These are phyloP conservation scores for Leptestheria dahalacensis DNA, from an alignment of 1,140 invertebrate species.

Conservation along the genomic window DNA sequence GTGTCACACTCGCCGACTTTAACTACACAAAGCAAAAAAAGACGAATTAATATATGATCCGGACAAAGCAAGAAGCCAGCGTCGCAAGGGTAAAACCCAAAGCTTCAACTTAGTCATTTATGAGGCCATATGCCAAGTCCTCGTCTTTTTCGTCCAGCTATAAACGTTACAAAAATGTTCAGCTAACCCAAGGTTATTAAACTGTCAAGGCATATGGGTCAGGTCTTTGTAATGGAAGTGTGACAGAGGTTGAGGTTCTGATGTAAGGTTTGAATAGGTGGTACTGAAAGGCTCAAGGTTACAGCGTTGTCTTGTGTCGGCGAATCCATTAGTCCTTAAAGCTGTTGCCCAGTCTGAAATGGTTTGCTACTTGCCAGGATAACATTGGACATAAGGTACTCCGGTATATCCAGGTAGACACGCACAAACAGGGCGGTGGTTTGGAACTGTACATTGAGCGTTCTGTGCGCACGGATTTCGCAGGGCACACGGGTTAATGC, in stretches of 20 bases:
- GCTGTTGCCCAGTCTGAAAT: neutral
- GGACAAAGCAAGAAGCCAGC: too few species aligned
- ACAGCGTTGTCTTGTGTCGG: neutral
- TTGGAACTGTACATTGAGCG: slow-evolving; percentile 32
- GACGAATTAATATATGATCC: neutral
- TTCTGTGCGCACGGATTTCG: slow-evolving; percentile 27
- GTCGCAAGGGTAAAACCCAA: too few species aligned
- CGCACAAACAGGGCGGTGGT: slow-evolving; percentile 50
- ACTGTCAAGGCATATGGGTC: too few species aligned
- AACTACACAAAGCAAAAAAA: neutral
- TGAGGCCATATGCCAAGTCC: too few species aligned
- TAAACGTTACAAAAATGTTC: too few species aligned
- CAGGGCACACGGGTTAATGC: slow-evolving; percentile 63
- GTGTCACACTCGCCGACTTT: slow-evolving; percentile 18
- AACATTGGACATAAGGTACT: slow-evolving; percentile 24
- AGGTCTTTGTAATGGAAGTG: too few species aligned
- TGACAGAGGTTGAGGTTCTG: too few species aligned
- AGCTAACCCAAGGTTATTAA: too few species aligned
- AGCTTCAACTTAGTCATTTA: too few species aligned
- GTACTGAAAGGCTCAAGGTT: too few species aligned
- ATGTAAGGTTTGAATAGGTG: too few species aligned
- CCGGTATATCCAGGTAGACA: slow-evolving; percentile 26
- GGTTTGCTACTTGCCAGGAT: slow-evolving; percentile 20
- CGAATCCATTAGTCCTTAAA: neutral
- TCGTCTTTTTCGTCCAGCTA: too few species aligned